Conservation (phyloP, 64 coral and sea anemone species). For the Exaiptasia diaphana region DNA sequence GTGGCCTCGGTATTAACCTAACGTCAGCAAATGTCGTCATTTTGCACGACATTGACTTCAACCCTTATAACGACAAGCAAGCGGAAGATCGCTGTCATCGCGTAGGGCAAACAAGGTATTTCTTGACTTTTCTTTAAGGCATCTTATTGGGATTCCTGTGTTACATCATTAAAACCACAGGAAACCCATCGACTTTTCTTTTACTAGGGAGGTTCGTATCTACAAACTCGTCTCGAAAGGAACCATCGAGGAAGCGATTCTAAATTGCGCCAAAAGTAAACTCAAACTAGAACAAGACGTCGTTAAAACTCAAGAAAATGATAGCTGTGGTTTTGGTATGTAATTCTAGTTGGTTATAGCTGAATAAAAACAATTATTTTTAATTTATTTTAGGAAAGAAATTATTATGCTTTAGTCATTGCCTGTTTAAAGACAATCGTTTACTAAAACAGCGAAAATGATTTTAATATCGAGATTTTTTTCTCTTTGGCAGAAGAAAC, state of each 20-base stretch:
- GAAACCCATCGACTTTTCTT: background rate
- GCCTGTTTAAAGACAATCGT: too few species aligned
- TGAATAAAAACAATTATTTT: too few species aligned
- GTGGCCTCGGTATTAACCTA: conserved; percentile 94
- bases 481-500: too few species aligned
- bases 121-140: too few species aligned
- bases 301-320: background rate
- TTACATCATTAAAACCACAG: background rate
- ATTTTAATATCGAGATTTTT: too few species aligned
- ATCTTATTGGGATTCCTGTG: too few species aligned
- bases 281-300: conserved; percentile 48
- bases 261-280: conserved; percentile 59
- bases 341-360: too few species aligned
- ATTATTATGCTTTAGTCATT: too few species aligned
- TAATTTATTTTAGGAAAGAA: too few species aligned
- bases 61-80: conserved; percentile 97
- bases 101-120: conserved; percentile 58
- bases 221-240: conserved; percentile 43
- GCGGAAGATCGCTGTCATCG: conserved; percentile 82
- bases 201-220: conserved; percentile 31
- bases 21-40: conserved; percentile 95
- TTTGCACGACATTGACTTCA: conserved; percentile 89
- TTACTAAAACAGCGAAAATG: too few species aligned
- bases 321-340: too few species aligned
- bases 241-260: conserved; percentile 49